A percentile compares a stretch with the other conserved stretches of the same genome.
Evolutionary conservation across 23 tunicate genomes (phyloP).

Genomic region (Trididemnum nubilum): DNA sequence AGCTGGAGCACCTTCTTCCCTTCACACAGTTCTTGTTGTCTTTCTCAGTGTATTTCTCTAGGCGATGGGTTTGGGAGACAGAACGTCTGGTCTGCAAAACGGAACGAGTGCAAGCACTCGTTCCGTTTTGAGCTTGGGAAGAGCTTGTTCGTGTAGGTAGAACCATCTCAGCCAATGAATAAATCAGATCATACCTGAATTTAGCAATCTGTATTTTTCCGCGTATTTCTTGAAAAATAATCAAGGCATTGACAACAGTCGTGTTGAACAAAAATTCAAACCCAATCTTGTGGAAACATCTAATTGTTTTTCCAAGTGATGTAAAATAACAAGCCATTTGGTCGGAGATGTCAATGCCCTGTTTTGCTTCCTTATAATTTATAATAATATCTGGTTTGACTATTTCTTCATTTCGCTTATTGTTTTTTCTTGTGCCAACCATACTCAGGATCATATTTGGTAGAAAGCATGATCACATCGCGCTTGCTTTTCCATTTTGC

Average conservation of each 20-base stretch:
- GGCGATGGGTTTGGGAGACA: no score
- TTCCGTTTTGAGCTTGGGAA: background rate
- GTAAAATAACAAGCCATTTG: background rate
- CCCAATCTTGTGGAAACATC: background rate
- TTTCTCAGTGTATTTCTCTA: background rate
- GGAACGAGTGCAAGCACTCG: no score
- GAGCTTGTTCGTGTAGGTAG: background rate
- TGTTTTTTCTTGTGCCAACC: background rate
- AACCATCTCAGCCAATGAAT: background rate
- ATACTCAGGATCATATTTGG: background rate
- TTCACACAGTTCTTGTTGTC: background rate
- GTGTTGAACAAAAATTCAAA: background rate
- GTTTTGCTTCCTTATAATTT: background rate
- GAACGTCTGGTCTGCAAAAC: no score
- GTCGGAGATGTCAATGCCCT: background rate
- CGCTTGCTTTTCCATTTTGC: background rate
- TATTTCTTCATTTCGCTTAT: background rate
- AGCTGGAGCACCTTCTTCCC: constrained; percentile 1
- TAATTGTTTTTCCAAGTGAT: background rate
- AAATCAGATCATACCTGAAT: background rate
- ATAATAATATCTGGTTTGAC: background rate
- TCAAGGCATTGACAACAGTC: background rate
- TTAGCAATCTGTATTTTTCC: background rate
- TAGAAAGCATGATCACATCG: background rate
- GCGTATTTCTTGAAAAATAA: background rate